Evolutionary conservation across 2,113 vertebrate species (phyloP).

Genomic region (Spea multiplicata): DNA sequence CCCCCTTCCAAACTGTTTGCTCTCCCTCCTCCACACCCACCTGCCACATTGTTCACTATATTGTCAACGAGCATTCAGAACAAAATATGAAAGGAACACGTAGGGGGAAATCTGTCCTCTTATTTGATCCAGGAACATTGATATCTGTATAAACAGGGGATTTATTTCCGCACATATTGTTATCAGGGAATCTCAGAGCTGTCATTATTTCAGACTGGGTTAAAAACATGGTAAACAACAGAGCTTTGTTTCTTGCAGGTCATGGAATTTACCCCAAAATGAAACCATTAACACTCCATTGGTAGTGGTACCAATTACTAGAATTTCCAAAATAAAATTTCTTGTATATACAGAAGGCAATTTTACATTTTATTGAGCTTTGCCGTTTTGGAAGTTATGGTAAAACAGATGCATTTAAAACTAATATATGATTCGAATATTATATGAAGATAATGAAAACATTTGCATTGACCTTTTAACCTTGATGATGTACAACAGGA

Average conservation of each 20-base stretch:
- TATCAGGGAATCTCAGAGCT: slow-evolving; percentile 24
- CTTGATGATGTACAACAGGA: too few relatives aligned
- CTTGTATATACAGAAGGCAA: too few relatives aligned
- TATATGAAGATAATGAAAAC: too few relatives aligned
- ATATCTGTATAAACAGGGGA: slow-evolving; percentile 39
- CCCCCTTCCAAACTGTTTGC: slow-evolving; percentile 48
- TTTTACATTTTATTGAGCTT: too few relatives aligned
- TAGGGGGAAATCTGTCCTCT: slow-evolving; percentile 45
- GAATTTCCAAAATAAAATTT: too few relatives aligned
- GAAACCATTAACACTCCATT: background rate
- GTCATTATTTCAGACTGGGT: slow-evolving; percentile 27
- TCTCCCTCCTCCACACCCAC: slow-evolving; percentile 47
- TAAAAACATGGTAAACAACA: slow-evolving; percentile 32
- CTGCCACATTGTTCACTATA: slow-evolving; percentile 46
- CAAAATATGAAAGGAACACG: slow-evolving; percentile 43
- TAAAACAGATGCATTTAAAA: too few relatives aligned
- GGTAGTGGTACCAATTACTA: too few relatives aligned
- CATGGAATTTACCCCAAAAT: background rate
- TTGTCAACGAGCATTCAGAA: slow-evolving; percentile 40
- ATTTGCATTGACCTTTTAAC: too few relatives aligned
- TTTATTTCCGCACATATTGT: slow-evolving; percentile 34
- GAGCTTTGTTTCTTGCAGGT: background rate
- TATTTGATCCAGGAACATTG: slow-evolving; percentile 49
- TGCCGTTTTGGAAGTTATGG: too few relatives aligned
- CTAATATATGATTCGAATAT: too few relatives aligned